Evolutionary conservation across 2,113 vertebrate genomes (phyloP).

Genomic region (Brachyhypopomus occidentalis): DNA sequence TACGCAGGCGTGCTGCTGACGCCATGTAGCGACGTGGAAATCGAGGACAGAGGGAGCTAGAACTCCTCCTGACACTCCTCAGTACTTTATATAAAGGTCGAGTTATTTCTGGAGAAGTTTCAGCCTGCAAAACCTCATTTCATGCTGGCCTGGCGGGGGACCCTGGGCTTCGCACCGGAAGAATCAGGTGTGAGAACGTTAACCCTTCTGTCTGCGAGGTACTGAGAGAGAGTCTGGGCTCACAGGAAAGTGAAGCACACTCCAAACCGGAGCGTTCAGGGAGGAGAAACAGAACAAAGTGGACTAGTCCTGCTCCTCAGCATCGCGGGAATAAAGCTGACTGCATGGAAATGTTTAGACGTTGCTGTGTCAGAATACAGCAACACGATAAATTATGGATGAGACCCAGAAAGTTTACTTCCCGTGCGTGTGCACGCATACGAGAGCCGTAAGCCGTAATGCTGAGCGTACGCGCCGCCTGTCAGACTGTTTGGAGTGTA

Average conservation of each 20-base stretch:
- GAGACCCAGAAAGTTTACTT: background rate
- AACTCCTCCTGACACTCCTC: constrained; percentile 42
- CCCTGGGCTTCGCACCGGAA: background rate
- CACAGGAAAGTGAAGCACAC: background rate
- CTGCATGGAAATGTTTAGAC: background rate
- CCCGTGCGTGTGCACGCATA: background rate
- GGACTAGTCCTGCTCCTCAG: background rate
- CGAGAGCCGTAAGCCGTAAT: background rate
- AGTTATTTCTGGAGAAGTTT: constrained; percentile 10
- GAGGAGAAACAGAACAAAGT: background rate
- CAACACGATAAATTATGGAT: background rate
- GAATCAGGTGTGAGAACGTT: background rate
- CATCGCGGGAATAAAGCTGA: background rate
- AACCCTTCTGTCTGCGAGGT: background rate
- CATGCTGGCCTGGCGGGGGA: background rate
- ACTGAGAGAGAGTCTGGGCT: background rate
- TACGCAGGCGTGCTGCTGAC: too few relatives aligned
- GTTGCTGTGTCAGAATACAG: background rate
- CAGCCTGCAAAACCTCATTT: constrained; percentile 34
- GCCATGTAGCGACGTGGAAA: background rate
- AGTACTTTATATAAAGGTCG: constrained; percentile 49
- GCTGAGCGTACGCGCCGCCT: background rate
- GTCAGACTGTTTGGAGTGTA: background rate
- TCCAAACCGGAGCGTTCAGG: background rate
- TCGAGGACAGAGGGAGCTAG: background rate